Base-by-base conservation (phyloP, 1,140 invertebrate genomes). In the Telenomus remus region DNA sequence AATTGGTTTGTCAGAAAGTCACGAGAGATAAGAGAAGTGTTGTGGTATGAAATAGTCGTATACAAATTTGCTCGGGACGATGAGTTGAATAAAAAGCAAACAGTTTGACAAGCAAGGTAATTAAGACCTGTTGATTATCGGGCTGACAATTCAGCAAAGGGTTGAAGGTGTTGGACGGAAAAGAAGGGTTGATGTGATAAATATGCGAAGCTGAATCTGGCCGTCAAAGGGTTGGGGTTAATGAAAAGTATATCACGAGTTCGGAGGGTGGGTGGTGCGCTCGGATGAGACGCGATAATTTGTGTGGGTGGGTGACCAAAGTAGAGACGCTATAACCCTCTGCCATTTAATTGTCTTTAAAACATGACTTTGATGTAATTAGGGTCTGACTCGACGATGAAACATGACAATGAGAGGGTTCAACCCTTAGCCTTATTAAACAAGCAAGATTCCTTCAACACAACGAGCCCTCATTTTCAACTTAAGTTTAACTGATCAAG, bases 311-410 rank as follows among this genome's bases (percentile, higher is more conserved):
- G 84, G 81, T 66, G 81, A 79, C 63, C 75, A 74, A 74, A 79
- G 61, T 53, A 57, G 69, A 76, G 80, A 81, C 80, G 80, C 47
- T 78, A 81, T 27, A 27, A 83, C 84, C 84, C 82, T 85, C 82
- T 78, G 82, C 82, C 80, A 83, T 85, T 84, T 84, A 85, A 85
- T 85, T 85, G 84, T 79, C 82, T 82, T 84, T 85, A 82, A 85
- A 85, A 85, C 82, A 85, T 85, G 80, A 81, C 83, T 85, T 82
- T 84, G 84, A 85, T 84, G 82, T 84, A 82, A 81, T 83, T 79
- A 81, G 78, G 84, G 84, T 83, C 81, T 81, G 82, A 69, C 56
- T 75, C 59, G 64, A 68, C 66, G 44, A 71, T 47, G 71, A 79
- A 61, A 81, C 79, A 79, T 64, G 76, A 76, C 69, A 79, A 61